phyloP scores from a whole-genome alignment of 2,797 vertebrate genomes.

The Odontamblyopus lacepedii region DNA sequence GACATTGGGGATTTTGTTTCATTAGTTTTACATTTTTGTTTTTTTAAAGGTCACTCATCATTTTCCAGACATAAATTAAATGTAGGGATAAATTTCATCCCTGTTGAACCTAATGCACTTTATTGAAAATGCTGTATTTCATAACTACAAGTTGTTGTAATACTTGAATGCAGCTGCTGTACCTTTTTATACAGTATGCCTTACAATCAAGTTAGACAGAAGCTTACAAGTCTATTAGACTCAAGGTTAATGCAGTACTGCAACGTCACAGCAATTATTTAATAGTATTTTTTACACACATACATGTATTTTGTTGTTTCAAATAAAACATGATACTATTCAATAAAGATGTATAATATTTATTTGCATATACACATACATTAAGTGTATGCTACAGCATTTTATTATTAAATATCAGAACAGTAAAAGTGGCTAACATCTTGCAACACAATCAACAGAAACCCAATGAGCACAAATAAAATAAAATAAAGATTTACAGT shows the following conservation, averaged over 20 bases:
- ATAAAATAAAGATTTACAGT: conserved; percentile 53
- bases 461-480: conserved; percentile 4
- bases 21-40: not conserved
- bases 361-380: conserved; percentile 50
- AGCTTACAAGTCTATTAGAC: not conserved
- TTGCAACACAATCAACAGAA: conserved; percentile 24
- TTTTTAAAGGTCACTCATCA: not conserved
- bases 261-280: not conserved
- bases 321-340: conserved; percentile 22
- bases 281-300: not conserved
- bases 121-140: conserved; percentile 29
- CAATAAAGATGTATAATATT: conserved; percentile 29
- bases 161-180: conserved; percentile 14
- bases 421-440: conserved; percentile 65
- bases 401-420: conserved; percentile 71
- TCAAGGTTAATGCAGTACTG: not conserved
- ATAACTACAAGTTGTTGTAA: not conserved
- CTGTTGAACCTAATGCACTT: conserved; percentile 31
- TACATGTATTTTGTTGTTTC: not conserved
- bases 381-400: conserved; percentile 63
- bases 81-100: not conserved
- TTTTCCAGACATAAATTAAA: not conserved
- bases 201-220: conserved; percentile 30
- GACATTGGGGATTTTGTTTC: not conserved
- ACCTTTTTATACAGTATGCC: conserved; percentile 23